Conservation (phyloP, 1,140 invertebrate species). For the Polypedilum vanderplanki region DNA sequence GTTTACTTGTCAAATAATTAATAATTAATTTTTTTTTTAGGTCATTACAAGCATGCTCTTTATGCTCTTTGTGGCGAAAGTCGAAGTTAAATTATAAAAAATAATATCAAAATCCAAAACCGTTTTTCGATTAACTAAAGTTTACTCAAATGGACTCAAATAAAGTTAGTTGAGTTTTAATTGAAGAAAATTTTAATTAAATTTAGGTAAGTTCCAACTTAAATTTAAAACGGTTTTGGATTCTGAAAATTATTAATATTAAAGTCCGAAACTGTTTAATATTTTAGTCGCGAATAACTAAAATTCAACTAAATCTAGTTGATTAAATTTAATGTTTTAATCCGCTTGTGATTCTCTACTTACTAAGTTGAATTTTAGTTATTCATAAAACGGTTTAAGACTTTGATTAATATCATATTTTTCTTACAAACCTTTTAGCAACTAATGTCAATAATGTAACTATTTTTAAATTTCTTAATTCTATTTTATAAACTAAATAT, state of each 20-base stretch:
- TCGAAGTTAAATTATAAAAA: not conserved
- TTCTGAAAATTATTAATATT: not conserved
- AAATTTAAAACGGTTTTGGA: not conserved
- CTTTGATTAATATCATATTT: too few relatives aligned
- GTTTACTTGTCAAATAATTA: not conserved
- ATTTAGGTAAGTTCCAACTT: not conserved
- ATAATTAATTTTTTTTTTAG: slow-evolving; percentile 35
- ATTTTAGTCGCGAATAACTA: too few relatives aligned
- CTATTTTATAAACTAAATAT: too few relatives aligned
- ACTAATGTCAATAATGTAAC: too few relatives aligned
- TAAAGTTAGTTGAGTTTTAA: not conserved
- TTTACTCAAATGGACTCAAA: not conserved
- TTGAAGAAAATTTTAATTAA: not conserved
- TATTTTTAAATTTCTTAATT: too few relatives aligned
- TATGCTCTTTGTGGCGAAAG: slow-evolving; percentile 42
- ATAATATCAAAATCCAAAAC: not conserved
- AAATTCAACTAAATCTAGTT: too few relatives aligned
- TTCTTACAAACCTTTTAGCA: too few relatives aligned
- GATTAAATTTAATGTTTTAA: too few relatives aligned
- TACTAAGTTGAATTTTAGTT: too few relatives aligned
- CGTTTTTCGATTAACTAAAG: too few relatives aligned
- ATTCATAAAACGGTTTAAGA: too few relatives aligned
- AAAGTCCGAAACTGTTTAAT: slow-evolving; percentile 32
- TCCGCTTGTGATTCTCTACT: too few relatives aligned
- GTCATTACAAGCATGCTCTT: slow-evolving; percentile 43